Evolutionary conservation across 1,140 invertebrate species (phyloP).

Genomic region (Zaprionus africanus): DNA sequence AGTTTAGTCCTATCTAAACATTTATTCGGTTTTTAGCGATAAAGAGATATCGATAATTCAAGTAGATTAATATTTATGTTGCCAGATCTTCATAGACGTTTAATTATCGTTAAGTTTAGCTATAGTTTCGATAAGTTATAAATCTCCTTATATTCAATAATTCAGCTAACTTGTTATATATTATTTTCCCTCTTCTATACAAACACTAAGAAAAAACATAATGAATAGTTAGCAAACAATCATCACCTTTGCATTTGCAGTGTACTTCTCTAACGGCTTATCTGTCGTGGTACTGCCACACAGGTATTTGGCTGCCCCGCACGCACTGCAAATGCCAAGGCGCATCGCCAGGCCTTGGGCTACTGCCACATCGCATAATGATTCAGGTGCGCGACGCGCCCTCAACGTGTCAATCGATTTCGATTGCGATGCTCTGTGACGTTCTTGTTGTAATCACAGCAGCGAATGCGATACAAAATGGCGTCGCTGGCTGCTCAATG

Average conservation of each 20-base stretch:
- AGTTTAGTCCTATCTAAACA: too few species aligned
- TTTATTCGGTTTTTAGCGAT: too few species aligned
- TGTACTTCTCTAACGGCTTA: neutral
- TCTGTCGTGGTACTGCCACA: neutral
- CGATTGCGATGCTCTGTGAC: conserved; percentile 1
- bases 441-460: conserved; percentile 8
- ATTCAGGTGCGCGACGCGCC: conserved; percentile 75
- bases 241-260: neutral
- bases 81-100: too few species aligned
- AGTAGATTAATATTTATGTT: too few species aligned
- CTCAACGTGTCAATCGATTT: conserved; percentile 64
- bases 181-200: too few species aligned
- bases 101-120: too few species aligned
- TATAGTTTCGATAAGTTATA: too few species aligned
- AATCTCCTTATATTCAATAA: too few species aligned
- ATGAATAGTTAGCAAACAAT: neutral
- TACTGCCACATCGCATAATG: conserved; percentile 43
- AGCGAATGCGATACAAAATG: conserved; percentile 46
- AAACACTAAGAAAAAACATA: too few species aligned
- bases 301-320: conserved; percentile 9
- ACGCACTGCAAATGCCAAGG: conserved; percentile 67
- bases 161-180: too few species aligned
- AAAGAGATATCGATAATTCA: too few species aligned
- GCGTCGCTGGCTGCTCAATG: conserved; percentile 45
- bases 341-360: conserved; percentile 57